Evolutionary conservation across 2,888 invertebrate species (phyloP).

Genomic region (Napeogenes inachia): DNA sequence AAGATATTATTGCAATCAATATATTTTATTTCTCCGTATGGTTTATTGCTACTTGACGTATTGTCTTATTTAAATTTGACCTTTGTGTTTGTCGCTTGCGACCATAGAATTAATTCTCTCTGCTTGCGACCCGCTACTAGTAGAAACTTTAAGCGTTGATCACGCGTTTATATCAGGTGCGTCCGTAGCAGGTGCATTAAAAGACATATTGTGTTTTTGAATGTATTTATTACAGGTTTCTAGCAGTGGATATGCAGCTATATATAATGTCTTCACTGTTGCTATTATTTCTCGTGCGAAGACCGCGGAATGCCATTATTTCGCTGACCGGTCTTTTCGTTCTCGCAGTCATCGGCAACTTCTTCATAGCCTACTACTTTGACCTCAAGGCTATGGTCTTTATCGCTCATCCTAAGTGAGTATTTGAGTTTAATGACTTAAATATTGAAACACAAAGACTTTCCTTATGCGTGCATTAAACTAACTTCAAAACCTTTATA

Average conservation of each 20-base stretch:
- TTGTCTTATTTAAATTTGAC: no score
- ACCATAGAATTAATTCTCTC: no score
- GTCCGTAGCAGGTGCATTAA: no score
- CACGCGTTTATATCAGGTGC: no score
- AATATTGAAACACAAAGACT: background rate
- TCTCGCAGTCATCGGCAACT: constrained; percentile 36
- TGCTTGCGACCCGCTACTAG: no score
- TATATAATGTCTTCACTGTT: constrained; percentile 41
- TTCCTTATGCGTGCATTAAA: no score
- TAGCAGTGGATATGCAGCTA: constrained; percentile 58
- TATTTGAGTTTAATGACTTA: constrained; percentile 8
- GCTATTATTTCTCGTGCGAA: constrained; percentile 37
- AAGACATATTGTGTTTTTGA: background rate
- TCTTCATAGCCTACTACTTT: constrained; percentile 39
- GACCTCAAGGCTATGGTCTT: constrained; percentile 47
- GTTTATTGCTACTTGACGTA: no score
- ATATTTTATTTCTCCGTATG: no score
- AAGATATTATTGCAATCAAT: no score
- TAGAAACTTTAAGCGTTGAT: no score
- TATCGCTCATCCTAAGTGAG: constrained; percentile 50
- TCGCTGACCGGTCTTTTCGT: constrained; percentile 36
- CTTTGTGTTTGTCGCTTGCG: no score
- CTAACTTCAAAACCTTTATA: no score
- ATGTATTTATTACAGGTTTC: constrained; percentile 40
- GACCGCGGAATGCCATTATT: constrained; percentile 33